Evolutionary conservation across 37 sponge, comb jelly and placozoan genomes (phyloP), one percentile per base, ranked within the genome.

Genomic region (Ephydatia muelleri): DNA sequence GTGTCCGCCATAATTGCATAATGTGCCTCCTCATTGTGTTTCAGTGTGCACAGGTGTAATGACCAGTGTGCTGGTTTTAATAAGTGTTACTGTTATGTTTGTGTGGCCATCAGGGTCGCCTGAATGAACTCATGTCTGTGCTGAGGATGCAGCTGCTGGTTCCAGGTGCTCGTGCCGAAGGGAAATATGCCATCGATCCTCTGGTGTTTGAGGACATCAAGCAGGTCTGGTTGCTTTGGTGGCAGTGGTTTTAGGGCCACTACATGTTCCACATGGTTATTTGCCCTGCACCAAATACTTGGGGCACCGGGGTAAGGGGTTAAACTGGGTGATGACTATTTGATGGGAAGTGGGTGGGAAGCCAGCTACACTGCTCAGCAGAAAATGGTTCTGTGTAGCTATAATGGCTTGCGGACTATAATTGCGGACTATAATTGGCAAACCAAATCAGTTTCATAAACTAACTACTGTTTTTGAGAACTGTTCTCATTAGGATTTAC

Each of bases 91-190:
- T 14, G 57, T 57, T 19, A 19, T 57, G 19, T 57, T 14, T 57
- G 43, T 43, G 43, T 43, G 43, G 43, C 16, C 57, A 57, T 57
- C 71, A 95, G 95, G 95, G 95, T 19, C 80, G 95, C 21, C 90
- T 96, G 38, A 91, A 91, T 90, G 97, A 96, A 83, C 84, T 96
- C 21, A 94, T 94, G 92, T 94, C 95, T 38, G 95, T 94, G 76
- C 70, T 96, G 11, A 74, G 97, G 23, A 79, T 96, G 78, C 94
- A 96, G 85, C 78, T 78, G 3, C 91, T 91, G 38, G 71, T 82
- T 11, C 87, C 84, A 30, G 73, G 76, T 73, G 70, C 77, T 5
- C 65, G 73, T 32, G 38, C 88, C 0, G 90, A 94, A 25, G 32
- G 65, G 3, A 64, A 76, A 8, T 80, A 71, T n/a, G 8, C 73